Conservation (phyloP, 35 echinoderm and acorn worm species). For the Ophioderma brevispina region DNA sequence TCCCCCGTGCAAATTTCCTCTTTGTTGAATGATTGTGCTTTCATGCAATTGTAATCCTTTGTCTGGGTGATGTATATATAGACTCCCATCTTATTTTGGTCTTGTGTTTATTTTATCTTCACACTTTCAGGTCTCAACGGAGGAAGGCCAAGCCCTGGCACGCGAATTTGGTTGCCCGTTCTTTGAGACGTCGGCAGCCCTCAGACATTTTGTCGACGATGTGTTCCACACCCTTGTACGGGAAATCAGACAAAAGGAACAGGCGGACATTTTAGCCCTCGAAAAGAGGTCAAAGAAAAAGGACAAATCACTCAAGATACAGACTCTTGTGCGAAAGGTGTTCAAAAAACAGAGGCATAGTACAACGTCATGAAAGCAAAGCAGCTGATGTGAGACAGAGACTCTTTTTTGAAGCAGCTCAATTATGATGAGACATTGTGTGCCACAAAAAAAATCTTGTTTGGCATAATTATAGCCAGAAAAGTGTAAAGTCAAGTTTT, state of each 20-base stretch:
- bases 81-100: background rate
- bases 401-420: no score
- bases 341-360: conserved; percentile 73
- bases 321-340: conserved; percentile 68
- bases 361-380: conserved; percentile 51
- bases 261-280: conserved; percentile 73
- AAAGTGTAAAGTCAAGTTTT: no score
- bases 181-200: conserved; percentile 96
- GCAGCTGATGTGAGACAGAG: background rate
- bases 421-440: no score
- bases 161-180: conserved; percentile 98
- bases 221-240: conserved; percentile 96
- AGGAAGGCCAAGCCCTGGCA: conserved; percentile 94
- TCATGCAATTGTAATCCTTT: background rate
- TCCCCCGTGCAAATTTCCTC: background rate
- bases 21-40: background rate
- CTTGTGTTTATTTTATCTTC: background rate
- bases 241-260: conserved; percentile 94
- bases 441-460: no score
- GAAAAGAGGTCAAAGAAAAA: conserved; percentile 91
- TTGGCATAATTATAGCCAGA: no score
- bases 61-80: background rate
- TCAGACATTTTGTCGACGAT: conserved; percentile 97
- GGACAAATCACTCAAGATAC: conserved; percentile 72
- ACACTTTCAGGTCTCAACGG: conserved; percentile 63